These are phyloP conservation scores for Archips crataeganus DNA, from an alignment of 2,888 invertebrate genomes.

Conservation along the genomic window DNA sequence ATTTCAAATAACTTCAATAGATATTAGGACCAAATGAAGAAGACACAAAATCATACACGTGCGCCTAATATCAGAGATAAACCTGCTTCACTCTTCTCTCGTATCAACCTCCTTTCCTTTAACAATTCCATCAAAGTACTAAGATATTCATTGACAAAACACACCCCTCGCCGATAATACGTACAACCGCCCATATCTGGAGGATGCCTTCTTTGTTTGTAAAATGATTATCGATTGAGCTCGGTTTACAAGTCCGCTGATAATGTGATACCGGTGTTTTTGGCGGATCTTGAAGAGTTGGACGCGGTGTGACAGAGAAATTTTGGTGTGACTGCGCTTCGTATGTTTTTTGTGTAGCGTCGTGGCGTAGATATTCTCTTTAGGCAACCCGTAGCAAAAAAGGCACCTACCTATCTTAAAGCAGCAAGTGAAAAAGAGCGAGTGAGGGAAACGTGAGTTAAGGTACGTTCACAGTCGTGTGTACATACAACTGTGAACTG, in stretches of 20 bases:
- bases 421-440: too few relatives aligned
- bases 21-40: too few relatives aligned
- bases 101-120: neutral
- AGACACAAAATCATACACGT: too few relatives aligned
- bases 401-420: too few relatives aligned
- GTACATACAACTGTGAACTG: too few relatives aligned
- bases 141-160: constrained; percentile 40
- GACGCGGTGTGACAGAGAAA: constrained; percentile 37
- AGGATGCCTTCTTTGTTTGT: constrained; percentile 55
- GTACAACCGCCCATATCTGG: constrained; percentile 23
- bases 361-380: neutral
- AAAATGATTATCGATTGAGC: constrained; percentile 83
- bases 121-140: constrained; percentile 29
- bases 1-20: too few relatives aligned
- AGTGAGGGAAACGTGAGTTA: too few relatives aligned
- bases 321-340: constrained; percentile 49
- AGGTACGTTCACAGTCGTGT: too few relatives aligned
- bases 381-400: too few relatives aligned
- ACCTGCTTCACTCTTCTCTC: neutral
- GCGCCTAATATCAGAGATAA: neutral
- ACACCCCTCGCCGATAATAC: constrained; percentile 25
- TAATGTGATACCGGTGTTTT: constrained; percentile 74
- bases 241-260: constrained; percentile 82
- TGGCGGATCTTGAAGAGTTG: constrained; percentile 58
- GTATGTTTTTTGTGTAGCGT: neutral